These are phyloP conservation scores for Eristalis pertinax DNA, from an alignment of 2,888 invertebrate genomes.

Conservation along the genomic window DNA sequence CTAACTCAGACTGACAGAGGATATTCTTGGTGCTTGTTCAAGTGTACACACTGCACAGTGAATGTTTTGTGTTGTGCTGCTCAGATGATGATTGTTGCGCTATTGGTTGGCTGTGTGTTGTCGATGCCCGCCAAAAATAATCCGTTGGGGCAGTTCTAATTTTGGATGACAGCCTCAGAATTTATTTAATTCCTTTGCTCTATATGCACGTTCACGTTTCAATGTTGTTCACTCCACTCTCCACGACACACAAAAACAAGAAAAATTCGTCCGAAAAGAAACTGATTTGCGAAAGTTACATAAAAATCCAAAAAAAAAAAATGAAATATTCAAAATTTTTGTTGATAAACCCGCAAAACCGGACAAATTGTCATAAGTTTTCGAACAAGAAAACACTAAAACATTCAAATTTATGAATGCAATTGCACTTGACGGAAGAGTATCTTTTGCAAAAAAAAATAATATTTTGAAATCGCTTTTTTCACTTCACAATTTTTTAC, in stretches of 20 bases:
- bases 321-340: slow-evolving; percentile 2
- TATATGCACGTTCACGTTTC: slow-evolving; percentile 19
- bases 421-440: slow-evolving; percentile 19
- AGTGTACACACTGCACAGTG: slow-evolving; percentile 40
- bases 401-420: background rate
- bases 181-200: slow-evolving; percentile 34
- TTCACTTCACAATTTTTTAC: slow-evolving; percentile 61
- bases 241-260: slow-evolving; percentile 6
- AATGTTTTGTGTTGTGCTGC: slow-evolving; percentile 42
- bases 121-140: slow-evolving; percentile 70
- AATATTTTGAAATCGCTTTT: slow-evolving; percentile 52
- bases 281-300: slow-evolving; percentile 59
- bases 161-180: slow-evolving; percentile 73
- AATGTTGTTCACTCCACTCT: slow-evolving; percentile 50
- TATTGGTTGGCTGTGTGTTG: slow-evolving; percentile 17
- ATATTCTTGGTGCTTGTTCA: slow-evolving; percentile 43
- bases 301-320: slow-evolving; percentile 31
- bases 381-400: background rate
- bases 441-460: slow-evolving; percentile 18
- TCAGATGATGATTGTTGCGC: background rate
- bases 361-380: slow-evolving; percentile 25
- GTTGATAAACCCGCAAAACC: slow-evolving; percentile 52
- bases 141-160: slow-evolving; percentile 68
- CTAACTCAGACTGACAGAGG: slow-evolving; percentile 36
- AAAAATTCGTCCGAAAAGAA: too few relatives aligned